Conservation (phyloP, 2,888 invertebrate genomes). For the Andricus quercusramuli region DNA sequence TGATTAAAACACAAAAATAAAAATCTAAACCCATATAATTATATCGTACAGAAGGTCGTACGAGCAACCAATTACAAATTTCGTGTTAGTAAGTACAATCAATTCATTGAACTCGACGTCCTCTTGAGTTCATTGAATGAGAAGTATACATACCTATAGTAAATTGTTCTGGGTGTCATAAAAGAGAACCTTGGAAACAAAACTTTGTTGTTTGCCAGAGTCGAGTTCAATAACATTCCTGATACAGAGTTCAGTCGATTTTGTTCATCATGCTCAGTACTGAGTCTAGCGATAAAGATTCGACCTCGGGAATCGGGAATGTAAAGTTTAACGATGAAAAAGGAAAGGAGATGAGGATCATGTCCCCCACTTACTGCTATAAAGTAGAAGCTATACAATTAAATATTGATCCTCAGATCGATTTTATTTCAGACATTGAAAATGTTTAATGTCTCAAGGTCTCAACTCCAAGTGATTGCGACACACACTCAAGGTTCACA, state of each 20-base stretch:
- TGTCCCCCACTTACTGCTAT: neutral
- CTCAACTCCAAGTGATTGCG: conserved; percentile 10
- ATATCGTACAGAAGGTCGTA: neutral
- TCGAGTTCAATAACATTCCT: conserved; percentile 33
- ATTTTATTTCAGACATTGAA: conserved; percentile 4
- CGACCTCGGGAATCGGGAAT: conserved; percentile 8
- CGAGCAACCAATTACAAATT: neutral
- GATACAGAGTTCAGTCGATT: conserved; percentile 26
- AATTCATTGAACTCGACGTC: conserved; percentile 29
- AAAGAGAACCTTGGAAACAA: conserved; percentile 28
- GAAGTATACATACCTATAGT: conserved; percentile 3
- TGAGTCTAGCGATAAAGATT: conserved; percentile 1
- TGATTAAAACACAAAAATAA: neutral
- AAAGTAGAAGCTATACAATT: neutral
- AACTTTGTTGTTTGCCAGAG: conserved; percentile 20
- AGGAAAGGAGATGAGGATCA: conserved; percentile 8
- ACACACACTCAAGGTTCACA: conserved; percentile 25
- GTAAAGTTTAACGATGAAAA: neutral
- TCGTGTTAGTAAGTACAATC: conserved; percentile 7
- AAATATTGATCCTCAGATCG: neutral
- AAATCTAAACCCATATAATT: neutral
- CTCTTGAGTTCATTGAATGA: conserved; percentile 29
- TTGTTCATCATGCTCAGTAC: conserved; percentile 30
- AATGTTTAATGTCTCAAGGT: conserved; percentile 8
- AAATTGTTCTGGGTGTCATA: conserved; percentile 27